phyloP scores from a whole-genome alignment of 2,797 vertebrate species.

The Malacoctenus gilli region DNA sequence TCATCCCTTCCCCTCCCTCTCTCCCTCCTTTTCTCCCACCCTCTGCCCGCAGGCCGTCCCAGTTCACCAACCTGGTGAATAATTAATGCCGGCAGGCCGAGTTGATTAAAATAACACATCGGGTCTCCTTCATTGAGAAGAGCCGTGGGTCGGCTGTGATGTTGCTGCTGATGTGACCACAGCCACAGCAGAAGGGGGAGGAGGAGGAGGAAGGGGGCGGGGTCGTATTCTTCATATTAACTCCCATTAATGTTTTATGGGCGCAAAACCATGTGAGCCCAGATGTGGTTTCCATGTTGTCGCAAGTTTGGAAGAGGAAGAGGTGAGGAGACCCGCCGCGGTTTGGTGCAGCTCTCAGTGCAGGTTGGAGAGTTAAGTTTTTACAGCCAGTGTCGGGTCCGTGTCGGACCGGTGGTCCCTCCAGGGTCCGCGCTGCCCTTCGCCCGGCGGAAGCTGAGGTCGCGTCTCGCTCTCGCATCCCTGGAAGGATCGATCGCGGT shows the following conservation, averaged over 20 bases:
- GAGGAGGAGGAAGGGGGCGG: no score
- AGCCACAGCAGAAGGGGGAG: constrained; percentile 36
- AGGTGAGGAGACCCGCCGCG: not conserved
- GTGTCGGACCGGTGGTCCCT: no score
- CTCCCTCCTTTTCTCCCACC: constrained; percentile 35
- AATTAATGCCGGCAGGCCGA: constrained; percentile 74
- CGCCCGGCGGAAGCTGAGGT: no score
- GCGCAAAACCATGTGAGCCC: not conserved
- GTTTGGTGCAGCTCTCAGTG: not conserved
- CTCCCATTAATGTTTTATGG: constrained; percentile 60
- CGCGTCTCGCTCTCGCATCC: no score
- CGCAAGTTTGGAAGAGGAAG: not conserved
- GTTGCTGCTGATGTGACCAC: constrained; percentile 29
- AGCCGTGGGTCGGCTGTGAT: constrained; percentile 43
- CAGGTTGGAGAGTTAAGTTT: no score
- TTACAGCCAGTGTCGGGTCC: no score
- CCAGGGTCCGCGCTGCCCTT: no score
- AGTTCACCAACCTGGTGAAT: constrained; percentile 74
- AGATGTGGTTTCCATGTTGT: constrained; percentile 7
- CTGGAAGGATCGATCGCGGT: no score
- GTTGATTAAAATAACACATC: constrained; percentile 80
- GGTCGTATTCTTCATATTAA: constrained; percentile 59
- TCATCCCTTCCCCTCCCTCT: constrained; percentile 7
- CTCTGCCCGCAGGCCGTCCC: constrained; percentile 58
- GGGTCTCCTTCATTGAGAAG: constrained; percentile 65